Conservation (phyloP, 92 coral and sea anemone species). For the Porites lobata region DNA sequence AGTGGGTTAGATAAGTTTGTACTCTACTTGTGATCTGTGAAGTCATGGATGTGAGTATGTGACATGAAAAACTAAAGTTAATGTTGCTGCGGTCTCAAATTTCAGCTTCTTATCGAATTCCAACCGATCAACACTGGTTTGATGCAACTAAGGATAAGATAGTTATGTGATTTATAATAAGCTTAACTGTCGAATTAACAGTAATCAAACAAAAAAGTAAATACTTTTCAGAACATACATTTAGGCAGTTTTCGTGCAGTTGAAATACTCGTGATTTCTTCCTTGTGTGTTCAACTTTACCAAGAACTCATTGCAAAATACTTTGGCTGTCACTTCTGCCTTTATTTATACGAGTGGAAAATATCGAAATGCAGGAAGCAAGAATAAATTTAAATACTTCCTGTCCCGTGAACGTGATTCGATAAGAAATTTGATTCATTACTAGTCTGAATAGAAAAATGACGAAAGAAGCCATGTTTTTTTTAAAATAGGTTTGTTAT, state of each 20-base stretch:
- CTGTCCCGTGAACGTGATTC: no score
- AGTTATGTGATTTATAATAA: not conserved
- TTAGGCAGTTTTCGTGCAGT: not conserved
- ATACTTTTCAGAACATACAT: not conserved
- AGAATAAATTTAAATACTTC: not conserved
- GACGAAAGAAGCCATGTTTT: not conserved
- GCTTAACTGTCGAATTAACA: no score
- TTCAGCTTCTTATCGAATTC: conserved; percentile 24
- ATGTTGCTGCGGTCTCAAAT: not conserved
- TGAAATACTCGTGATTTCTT: not conserved
- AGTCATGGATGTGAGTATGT: no score
- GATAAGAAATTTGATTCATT: no score
- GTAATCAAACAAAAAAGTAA: conserved; percentile 10
- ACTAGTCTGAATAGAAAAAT: not conserved
- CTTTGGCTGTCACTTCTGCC: no score
- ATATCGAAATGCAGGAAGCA: not conserved
- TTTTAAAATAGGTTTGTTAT: not conserved
- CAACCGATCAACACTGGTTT: conserved; percentile 3
- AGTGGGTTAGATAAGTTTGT: not conserved
- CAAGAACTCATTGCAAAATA: not conserved
- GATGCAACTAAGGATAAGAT: not conserved
- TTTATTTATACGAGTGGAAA: no score
- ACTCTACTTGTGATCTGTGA: not conserved
- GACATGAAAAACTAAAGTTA: not conserved
- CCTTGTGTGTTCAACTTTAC: not conserved